Evolutionary conservation across 2,888 invertebrate species (phyloP).

Genomic region (Lobophora halterata): DNA sequence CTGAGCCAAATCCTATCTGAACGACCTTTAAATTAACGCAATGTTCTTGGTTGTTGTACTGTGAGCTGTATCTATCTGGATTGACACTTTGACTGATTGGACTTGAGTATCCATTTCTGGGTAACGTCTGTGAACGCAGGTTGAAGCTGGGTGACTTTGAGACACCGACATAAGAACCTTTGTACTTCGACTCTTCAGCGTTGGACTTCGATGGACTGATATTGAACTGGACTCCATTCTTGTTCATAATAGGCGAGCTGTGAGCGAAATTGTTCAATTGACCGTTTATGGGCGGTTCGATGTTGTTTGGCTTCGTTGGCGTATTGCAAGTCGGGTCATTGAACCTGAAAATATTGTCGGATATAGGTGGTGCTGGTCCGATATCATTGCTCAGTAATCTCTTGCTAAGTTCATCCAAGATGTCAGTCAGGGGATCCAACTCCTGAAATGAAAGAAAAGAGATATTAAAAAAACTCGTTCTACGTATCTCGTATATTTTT

Average conservation of each 20-base stretch:
- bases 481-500: too few relatives aligned
- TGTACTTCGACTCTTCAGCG: slow-evolving; percentile 69
- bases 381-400: slow-evolving; percentile 77
- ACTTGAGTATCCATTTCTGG: slow-evolving; percentile 83
- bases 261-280: slow-evolving; percentile 68
- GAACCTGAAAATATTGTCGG: slow-evolving; percentile 85
- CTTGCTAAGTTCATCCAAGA: slow-evolving; percentile 85
- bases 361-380: slow-evolving; percentile 57
- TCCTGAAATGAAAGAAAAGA: too few relatives aligned
- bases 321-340: slow-evolving; percentile 83
- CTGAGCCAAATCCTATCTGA: slow-evolving; percentile 82
- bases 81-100: slow-evolving; percentile 66
- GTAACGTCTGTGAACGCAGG: slow-evolving; percentile 85
- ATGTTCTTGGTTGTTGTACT: slow-evolving; percentile 77
- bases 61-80: slow-evolving; percentile 74
- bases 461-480: background rate
- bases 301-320: slow-evolving; percentile 49
- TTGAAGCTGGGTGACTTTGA: slow-evolving; percentile 75
- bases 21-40: slow-evolving; percentile 81
- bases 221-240: slow-evolving; percentile 79
- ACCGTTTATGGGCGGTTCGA: slow-evolving; percentile 51
- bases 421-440: slow-evolving; percentile 84
- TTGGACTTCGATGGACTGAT: slow-evolving; percentile 70
- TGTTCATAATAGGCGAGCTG: slow-evolving; percentile 78
- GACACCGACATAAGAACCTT: slow-evolving; percentile 59